These are phyloP conservation scores for Pungitius pungitius DNA, from an alignment of 2,113 vertebrate genomes.

Conservation along the genomic window DNA sequence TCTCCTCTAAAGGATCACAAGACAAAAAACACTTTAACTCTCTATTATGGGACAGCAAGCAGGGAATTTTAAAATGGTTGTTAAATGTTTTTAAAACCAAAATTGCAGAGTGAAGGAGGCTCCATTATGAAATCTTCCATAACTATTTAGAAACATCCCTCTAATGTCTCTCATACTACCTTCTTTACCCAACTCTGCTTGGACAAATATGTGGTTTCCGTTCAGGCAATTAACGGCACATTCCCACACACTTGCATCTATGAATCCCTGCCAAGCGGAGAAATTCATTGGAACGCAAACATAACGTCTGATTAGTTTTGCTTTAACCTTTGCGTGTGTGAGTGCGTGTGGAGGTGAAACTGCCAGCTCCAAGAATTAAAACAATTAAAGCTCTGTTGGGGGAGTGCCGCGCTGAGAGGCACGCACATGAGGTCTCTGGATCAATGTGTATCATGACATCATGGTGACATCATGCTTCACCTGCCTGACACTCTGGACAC, in stretches of 20 bases:
- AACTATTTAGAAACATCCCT: background rate
- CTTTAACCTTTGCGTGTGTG: conserved; percentile 25
- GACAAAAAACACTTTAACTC: background rate
- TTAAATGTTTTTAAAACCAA: background rate
- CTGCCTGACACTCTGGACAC: conserved; percentile 59
- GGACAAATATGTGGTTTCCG: conserved; percentile 54
- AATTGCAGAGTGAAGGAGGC: background rate
- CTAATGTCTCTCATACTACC: background rate
- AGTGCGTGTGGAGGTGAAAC: conserved; percentile 48
- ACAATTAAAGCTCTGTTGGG: conserved; percentile 75
- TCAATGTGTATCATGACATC: conserved; percentile 58
- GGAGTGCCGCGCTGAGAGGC: conserved; percentile 49
- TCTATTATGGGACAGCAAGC: background rate
- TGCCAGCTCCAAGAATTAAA: conserved; percentile 58
- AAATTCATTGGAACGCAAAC: conserved; percentile 31
- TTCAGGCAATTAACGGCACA: conserved; percentile 42
- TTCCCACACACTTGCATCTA: conserved; percentile 47
- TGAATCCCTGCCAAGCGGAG: conserved; percentile 36
- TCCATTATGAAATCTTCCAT: background rate
- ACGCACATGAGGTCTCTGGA: conserved; percentile 69
- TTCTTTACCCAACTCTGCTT: background rate
- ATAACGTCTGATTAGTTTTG: conserved; percentile 26
- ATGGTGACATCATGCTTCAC: conserved; percentile 51
- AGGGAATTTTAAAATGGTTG: background rate
- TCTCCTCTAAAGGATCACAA: background rate